These are phyloP conservation scores for Malurus leucopterus DNA, from an alignment of 2,797 vertebrate species.

Conservation along the genomic window DNA sequence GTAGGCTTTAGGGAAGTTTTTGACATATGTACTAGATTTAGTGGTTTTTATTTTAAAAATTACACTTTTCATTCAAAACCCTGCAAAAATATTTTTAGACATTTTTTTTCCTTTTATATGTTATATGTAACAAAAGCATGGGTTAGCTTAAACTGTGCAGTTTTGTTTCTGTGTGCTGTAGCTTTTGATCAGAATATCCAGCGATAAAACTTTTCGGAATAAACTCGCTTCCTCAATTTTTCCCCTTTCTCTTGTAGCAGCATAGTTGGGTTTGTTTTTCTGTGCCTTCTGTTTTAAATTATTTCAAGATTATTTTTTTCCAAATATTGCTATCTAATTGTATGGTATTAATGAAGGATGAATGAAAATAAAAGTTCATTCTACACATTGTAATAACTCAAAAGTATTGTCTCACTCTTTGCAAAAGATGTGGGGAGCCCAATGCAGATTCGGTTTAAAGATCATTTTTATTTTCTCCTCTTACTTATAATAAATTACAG, in stretches of 20 bases:
- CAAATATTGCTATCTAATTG: slow-evolving; percentile 45
- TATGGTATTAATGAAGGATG: slow-evolving; percentile 62
- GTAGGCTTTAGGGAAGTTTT: slow-evolving; percentile 13
- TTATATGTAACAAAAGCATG: slow-evolving; percentile 30
- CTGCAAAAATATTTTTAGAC: background rate
- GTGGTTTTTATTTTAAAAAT: background rate
- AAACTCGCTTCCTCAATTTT: slow-evolving; percentile 15
- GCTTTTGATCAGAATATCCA: slow-evolving; percentile 45
- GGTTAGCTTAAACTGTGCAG: slow-evolving; percentile 30
- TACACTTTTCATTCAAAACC: slow-evolving; percentile 5
- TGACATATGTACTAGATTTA: slow-evolving; percentile 10
- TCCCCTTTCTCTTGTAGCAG: slow-evolving; percentile 30
- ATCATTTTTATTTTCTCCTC: background rate
- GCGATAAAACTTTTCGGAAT: slow-evolving; percentile 13
- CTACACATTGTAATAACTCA: slow-evolving; percentile 14
- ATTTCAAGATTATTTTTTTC: slow-evolving; percentile 47
- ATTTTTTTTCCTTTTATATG: slow-evolving; percentile 22
- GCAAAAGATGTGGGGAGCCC: background rate
- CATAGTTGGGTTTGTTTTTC: slow-evolving; percentile 64
- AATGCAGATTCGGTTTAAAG: background rate
- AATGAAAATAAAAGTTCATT: slow-evolving; percentile 69
- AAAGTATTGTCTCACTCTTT: slow-evolving; percentile 22
- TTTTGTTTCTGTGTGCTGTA: slow-evolving; percentile 37
- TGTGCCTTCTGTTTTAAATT: slow-evolving; percentile 75
- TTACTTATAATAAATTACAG: background rate